Conservation (phyloP, 2,888 invertebrate species). For the Coecobrya sp. region DNA sequence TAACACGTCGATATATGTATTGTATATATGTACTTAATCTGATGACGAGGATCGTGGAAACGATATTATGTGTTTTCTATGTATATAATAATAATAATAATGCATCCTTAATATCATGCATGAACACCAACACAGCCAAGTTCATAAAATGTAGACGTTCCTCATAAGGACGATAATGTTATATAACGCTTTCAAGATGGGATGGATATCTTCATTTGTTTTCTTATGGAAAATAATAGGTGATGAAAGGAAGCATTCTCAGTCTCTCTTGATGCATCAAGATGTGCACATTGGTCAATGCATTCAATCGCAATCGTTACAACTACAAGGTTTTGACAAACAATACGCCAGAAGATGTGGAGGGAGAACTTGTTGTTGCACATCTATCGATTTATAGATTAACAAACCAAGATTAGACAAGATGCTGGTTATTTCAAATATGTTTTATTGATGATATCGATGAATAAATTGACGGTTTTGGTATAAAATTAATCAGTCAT, state of each 20-base stretch:
- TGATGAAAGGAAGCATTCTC: neutral
- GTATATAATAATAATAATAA: slow-evolving; percentile 46
- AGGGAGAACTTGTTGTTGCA: neutral
- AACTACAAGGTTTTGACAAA: neutral
- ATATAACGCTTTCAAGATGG: slow-evolving; percentile 47
- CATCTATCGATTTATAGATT: neutral
- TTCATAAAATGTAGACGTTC: neutral
- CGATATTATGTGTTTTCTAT: neutral
- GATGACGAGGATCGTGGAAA: neutral
- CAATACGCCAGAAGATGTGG: neutral
- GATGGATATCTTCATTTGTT: neutral
- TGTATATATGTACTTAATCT: slow-evolving; percentile 33
- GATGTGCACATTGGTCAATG: neutral
- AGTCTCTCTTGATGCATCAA: neutral
- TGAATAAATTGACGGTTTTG: too few species aligned
- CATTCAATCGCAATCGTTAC: neutral
- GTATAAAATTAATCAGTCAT: too few species aligned
- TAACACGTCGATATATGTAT: neutral
- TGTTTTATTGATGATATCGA: too few species aligned
- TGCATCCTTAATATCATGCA: slow-evolving; percentile 50
- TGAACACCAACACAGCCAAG: neutral
- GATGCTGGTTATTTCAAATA: neutral
- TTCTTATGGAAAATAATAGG: neutral
- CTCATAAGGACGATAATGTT: neutral
- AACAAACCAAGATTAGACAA: neutral